Conservation (phyloP, 2,113 vertebrate species). For the Eudorcas thomsonii region DNA sequence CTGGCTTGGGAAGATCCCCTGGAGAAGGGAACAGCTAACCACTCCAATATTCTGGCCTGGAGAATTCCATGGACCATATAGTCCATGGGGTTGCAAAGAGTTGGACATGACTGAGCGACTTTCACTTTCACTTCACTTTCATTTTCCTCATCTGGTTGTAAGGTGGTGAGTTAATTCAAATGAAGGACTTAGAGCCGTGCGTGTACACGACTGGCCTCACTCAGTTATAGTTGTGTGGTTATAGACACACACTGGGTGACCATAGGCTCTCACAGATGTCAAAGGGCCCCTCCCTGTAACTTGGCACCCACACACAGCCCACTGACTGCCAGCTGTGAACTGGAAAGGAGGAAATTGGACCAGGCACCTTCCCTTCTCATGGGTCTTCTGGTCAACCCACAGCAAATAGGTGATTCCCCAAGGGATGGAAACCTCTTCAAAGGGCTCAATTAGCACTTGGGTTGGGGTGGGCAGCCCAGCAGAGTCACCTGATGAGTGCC, state of each 20-base stretch:
- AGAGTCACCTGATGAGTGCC: background rate
- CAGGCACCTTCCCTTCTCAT: background rate
- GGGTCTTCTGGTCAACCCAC: background rate
- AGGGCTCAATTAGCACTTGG: background rate
- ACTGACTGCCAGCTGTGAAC: background rate
- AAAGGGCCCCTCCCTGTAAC: background rate
- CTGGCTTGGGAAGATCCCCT: background rate
- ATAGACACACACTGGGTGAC: background rate
- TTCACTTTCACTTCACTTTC: background rate
- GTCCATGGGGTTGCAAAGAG: background rate
- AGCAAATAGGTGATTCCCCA: background rate
- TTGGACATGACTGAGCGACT: background rate
- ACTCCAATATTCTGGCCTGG: background rate
- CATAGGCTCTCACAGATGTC: background rate
- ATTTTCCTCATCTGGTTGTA: background rate
- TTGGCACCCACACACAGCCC: background rate
- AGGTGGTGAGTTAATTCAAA: background rate
- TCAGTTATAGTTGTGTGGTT: no score
- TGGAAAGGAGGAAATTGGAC: background rate
- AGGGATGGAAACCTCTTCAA: background rate
- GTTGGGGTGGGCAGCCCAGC: background rate
- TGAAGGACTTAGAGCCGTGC: background rate
- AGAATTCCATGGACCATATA: background rate
- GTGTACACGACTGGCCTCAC: background rate
- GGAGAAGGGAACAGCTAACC: background rate